Evolutionary conservation across 2,113 vertebrate genomes (phyloP).

Genomic region (Microtus pennsylvanicus): DNA sequence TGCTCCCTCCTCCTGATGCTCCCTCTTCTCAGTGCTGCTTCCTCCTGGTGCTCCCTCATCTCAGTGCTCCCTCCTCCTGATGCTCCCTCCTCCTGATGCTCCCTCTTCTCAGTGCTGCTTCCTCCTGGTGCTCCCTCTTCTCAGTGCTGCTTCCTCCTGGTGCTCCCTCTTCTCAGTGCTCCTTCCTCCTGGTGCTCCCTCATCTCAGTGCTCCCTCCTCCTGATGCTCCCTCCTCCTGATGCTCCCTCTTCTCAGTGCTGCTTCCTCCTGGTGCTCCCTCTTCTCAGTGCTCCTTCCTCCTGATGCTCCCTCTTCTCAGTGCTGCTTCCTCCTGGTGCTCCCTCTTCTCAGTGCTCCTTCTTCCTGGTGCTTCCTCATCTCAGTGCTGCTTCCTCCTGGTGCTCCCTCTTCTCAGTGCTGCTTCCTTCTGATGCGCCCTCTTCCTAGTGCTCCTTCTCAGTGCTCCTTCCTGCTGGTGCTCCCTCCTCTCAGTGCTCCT

Average conservation of each 20-base stretch:
- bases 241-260: neutral
- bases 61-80: fast-evolving
- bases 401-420: too few species aligned
- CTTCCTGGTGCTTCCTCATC: neutral
- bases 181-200: too few species aligned
- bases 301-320: neutral
- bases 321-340: neutral
- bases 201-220: neutral
- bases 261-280: neutral
- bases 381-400: too few species aligned
- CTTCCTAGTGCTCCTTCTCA: too few species aligned
- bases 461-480: neutral
- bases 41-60: too few species aligned
- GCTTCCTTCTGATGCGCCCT: too few species aligned
- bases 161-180: neutral
- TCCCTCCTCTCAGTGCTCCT: neutral
- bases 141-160: neutral
- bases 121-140: neutral
- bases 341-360: neutral
- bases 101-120: too few species aligned
- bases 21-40: too few species aligned
- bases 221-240: fast-evolving
- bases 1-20: neutral
- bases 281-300: neutral
- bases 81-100: neutral